Conservation (phyloP, 2,888 invertebrate genomes). For the Melinopterus prodromus region DNA sequence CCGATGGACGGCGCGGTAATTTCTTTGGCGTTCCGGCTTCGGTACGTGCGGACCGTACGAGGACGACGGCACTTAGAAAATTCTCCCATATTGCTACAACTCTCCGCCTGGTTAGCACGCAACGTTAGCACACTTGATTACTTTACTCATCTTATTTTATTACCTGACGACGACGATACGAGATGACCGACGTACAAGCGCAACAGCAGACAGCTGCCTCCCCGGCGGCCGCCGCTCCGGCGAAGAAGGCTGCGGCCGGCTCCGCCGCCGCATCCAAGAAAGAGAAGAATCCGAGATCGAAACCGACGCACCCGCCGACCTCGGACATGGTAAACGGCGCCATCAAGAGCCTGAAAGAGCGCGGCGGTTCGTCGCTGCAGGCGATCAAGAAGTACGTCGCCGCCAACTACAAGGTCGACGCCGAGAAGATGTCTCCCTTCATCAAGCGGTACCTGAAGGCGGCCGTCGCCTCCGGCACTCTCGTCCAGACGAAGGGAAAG, state of each 20-base stretch:
- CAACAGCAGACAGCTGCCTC: constrained; percentile 27
- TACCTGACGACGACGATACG: too few relatives aligned
- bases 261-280: constrained; percentile 28
- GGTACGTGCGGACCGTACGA: constrained; percentile 12
- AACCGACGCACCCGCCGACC: constrained; percentile 61
- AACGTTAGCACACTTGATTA: background rate
- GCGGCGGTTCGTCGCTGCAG: constrained; percentile 65
- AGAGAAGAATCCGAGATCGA: constrained; percentile 34
- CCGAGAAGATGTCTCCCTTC: constrained; percentile 66
- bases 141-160: too few relatives aligned
- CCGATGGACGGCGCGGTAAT: background rate
- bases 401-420: constrained; percentile 67
- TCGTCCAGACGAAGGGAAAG: too few relatives aligned
- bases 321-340: constrained; percentile 68
- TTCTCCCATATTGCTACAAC: background rate
- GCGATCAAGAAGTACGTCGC: constrained; percentile 73
- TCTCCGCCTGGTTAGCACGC: background rate
- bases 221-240: constrained; percentile 34
- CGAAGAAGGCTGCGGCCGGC: constrained; percentile 44
- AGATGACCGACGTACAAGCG: constrained; percentile 7
- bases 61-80: background rate
- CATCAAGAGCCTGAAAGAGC: constrained; percentile 63
- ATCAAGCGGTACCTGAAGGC: constrained; percentile 68
- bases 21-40: background rate
- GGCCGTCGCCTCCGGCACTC: constrained; percentile 65